Evolutionary conservation across 1,140 invertebrate species (phyloP).

Genomic region (Drosophila sturtevanti): DNA sequence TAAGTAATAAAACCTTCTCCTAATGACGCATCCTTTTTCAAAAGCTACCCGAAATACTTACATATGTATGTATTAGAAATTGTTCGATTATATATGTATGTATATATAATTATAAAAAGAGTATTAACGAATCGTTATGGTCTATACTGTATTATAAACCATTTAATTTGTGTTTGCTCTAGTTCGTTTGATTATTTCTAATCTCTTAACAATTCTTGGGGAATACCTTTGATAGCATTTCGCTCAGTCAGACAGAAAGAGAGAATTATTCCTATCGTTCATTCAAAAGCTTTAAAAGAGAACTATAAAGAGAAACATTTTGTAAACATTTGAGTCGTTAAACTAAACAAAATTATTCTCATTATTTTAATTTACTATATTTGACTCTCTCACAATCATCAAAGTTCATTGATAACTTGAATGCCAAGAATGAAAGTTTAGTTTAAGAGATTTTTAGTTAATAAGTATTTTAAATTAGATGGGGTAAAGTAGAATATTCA

Average conservation of each 20-base stretch:
- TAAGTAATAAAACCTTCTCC: no score
- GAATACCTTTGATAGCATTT: not conserved
- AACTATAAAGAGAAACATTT: not conserved
- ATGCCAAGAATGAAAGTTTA: not conserved
- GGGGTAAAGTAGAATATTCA: no score
- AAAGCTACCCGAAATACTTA: no score
- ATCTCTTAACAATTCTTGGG: conserved; percentile 3
- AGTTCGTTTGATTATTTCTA: not conserved
- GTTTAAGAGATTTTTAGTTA: not conserved
- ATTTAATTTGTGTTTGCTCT: not conserved
- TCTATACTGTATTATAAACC: no score
- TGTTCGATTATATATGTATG: no score
- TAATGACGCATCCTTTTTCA: no score
- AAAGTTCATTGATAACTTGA: not conserved
- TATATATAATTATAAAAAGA: no score
- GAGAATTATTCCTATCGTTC: not conserved
- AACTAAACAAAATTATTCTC: not conserved
- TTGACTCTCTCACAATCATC: not conserved
- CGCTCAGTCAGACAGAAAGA: not conserved
- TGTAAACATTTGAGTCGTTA: not conserved
- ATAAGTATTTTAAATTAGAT: no score
- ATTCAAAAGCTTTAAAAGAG: not conserved
- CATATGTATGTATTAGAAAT: no score
- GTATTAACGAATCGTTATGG: not conserved
- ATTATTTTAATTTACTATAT: not conserved